These are phyloP conservation scores for Cryptus viduatorius DNA, from an alignment of 2,888 invertebrate genomes.

Conservation along the genomic window DNA sequence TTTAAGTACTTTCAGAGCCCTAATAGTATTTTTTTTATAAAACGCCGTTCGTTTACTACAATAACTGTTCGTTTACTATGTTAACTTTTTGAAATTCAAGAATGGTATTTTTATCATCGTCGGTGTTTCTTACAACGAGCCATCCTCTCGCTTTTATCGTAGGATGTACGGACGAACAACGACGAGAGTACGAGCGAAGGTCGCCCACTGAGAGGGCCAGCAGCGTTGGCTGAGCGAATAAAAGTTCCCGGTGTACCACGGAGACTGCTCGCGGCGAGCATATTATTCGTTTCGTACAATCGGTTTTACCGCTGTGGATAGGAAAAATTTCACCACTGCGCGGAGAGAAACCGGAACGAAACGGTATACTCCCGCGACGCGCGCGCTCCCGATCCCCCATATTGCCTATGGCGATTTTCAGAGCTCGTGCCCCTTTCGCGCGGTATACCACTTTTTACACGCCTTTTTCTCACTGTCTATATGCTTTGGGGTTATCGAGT, in stretches of 20 bases:
- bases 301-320: conserved; percentile 38
- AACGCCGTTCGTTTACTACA: not conserved
- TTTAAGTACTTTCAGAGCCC: no score
- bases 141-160: not conserved
- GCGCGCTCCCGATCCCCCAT: conserved; percentile 54
- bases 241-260: conserved; percentile 52
- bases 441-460: conserved; percentile 26
- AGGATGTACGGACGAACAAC: not conserved
- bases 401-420: conserved; percentile 61
- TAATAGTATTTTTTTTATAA: no score
- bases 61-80: not conserved
- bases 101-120: not conserved
- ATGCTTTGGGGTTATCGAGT: conserved; percentile 6
- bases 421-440: conserved; percentile 34
- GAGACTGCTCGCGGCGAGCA: conserved; percentile 57
- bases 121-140: not conserved
- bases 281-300: conserved; percentile 65
- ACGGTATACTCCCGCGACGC: conserved; percentile 43
- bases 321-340: conserved; percentile 11
- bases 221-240: conserved; percentile 41
- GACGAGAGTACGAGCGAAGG: conserved; percentile 1
- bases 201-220: not conserved
- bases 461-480: not conserved
- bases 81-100: not conserved
- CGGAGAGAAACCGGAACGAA: conserved; percentile 33